Evolutionary conservation across 2,113 vertebrate genomes (phyloP), one percentile per base, ranked within the genome.

Genomic region (Perccottus glenii): DNA sequence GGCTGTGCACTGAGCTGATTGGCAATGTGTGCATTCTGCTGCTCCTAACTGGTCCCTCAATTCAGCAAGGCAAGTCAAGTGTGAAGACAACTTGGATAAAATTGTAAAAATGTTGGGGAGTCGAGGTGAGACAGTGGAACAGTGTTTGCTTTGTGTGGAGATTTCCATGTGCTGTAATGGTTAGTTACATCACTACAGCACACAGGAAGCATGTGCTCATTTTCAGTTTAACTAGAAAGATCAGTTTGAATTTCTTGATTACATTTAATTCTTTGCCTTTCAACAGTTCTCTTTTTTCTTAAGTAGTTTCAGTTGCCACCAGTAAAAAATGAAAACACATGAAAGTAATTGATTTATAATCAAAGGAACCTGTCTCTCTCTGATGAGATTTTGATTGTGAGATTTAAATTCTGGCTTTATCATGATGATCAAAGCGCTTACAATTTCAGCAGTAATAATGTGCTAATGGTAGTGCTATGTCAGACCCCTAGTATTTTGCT

Each of bases 81-180:
- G 80, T 77, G 75, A 81, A 85, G 50, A 53, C 73, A 80, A 61
- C 14, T 65, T 43, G 68, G 73, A 73, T 57, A 72, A 64, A 82
- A 79, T 81, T 86, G 70, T 33, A 78, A 78, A 85, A 84, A 83
- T 83, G 78, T 51, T 59, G 49, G 53, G 27, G 63, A 81, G 59
- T 59, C 33, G 65, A 76, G 78, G 71, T 78, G 75, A 70, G 62
- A 56, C 65, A 66, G 64, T 58, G 66, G 63, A 73, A 80, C 69
- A 60, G 48, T 51, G 70, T 78, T 69, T 62, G 61, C 74, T 76
- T 80, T 83, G 72, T 82, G 35, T 44, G 69, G 59, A 60, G 5
- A 5, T 62, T 64, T 64, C 51, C 9, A 60, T 73, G 44, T 36
- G 57, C 57, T 27, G n/a, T 2, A 35, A 11, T 33, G 8, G 60